Evolutionary conservation across 2,888 invertebrate species (phyloP).

Genomic region (Arctia plantaginis): DNA sequence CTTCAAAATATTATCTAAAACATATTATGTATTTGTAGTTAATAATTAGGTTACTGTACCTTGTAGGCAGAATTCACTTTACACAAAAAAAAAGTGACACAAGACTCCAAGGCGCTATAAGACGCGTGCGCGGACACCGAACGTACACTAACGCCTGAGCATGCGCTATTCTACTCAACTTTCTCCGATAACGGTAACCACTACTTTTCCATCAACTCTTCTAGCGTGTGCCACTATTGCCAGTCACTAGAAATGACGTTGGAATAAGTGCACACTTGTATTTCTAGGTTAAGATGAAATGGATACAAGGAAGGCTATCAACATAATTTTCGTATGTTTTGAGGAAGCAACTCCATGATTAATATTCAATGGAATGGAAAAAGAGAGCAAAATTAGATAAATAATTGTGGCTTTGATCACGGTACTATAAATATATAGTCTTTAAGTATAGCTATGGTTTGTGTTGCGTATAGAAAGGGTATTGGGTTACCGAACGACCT

Average conservation of each 20-base stretch:
- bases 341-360: neutral
- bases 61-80: constrained; percentile 25
- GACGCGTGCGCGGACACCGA: constrained; percentile 33
- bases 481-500: neutral
- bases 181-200: constrained; percentile 80
- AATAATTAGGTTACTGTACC: constrained; percentile 24
- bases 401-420: neutral
- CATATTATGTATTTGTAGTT: neutral
- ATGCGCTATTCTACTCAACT: constrained; percentile 65
- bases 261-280: constrained; percentile 48
- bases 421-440: neutral
- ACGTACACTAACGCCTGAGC: constrained; percentile 37
- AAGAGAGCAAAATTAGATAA: neutral
- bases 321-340: neutral
- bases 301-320: neutral
- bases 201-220: constrained; percentile 47
- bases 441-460: neutral
- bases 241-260: constrained; percentile 35
- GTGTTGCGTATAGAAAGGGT: neutral
- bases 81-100: constrained; percentile 20
- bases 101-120: constrained; percentile 7
- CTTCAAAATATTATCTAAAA: too few relatives aligned
- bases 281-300: constrained; percentile 40
- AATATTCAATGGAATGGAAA: neutral
- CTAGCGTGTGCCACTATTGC: constrained; percentile 19